Base-by-base conservation (phyloP, 1,140 invertebrate genomes). In the Sycobia sp. region DNA sequence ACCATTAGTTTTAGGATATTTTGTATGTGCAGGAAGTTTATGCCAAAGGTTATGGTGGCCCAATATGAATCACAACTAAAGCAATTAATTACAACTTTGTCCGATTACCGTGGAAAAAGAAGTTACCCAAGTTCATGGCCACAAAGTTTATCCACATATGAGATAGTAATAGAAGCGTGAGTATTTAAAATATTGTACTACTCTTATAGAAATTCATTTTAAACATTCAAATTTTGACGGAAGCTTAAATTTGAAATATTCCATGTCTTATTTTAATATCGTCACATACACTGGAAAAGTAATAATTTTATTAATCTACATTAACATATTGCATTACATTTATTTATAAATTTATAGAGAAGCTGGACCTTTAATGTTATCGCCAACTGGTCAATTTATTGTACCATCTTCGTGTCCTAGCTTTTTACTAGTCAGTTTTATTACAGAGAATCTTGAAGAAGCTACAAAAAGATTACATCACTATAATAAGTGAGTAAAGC, bases 121-220 rank as follows among this genome's bases (percentile, higher is more conserved):
- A 86, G 84, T 23, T 93, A 90, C 74, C 92, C 93, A 1, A 79
- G 82, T 44, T 73, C 78, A 7, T 92, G 93, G 87, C 92, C 93
- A 0, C 76, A 85, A 36, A 84, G 84, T 53, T 79, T 96, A 1
- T 81, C 84, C 0, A 79, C 90, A 71, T 91, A 89, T 77, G 90
- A 95, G 82, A 88, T 96, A 44, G 93, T 95, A n/a, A 91, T 96
- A 18, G 93, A 96, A 85, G 90, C 90, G 89, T 93, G 84, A 87
- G 88, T 87, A 73, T 65, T 46, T 1, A 25, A 23, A 43, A 2
- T 22, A 3, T 18, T 34, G 2, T 18, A 51, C 4, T 32, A 32
- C 29, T 32, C 4, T 7, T 7, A 32, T 4, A 11, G 11, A 32
- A 32, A 7, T 32, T 32, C 29, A n/a, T n/a, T n/a, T n/a, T n/a